Percentiles rank a stretch among this genome's conserved stretches.
phyloP scores from a whole-genome alignment of 2,888 invertebrate genomes.

The Ischnus inquisitorius region DNA sequence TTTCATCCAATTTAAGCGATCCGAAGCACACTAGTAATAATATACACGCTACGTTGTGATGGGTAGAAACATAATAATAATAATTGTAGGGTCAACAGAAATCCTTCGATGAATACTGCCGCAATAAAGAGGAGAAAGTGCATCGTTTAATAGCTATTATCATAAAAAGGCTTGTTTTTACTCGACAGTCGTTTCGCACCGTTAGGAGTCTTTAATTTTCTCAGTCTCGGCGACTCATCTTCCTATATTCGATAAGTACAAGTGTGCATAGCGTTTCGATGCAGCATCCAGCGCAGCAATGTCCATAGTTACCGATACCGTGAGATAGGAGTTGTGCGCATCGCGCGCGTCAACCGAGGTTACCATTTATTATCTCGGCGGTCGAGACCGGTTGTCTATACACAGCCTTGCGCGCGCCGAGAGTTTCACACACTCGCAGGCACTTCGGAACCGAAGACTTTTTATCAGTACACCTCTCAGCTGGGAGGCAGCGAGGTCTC shows the following conservation, averaged over 20 bases:
- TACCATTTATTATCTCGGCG: slow-evolving; percentile 34
- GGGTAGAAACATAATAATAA: too few relatives aligned
- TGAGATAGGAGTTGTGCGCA: slow-evolving; percentile 16
- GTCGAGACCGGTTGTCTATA: slow-evolving; percentile 47
- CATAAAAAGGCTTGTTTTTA: too few relatives aligned
- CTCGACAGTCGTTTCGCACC: too few relatives aligned
- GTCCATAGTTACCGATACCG: neutral
- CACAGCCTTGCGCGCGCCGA: slow-evolving; percentile 20
- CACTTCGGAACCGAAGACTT: neutral
- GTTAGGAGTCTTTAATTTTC: too few relatives aligned
- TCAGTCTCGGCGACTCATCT: too few relatives aligned
- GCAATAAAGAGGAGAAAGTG: too few relatives aligned
- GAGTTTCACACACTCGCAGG: neutral
- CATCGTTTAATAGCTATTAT: too few relatives aligned
- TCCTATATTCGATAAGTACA: neutral
- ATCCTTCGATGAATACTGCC: too few relatives aligned
- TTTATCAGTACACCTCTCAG: slow-evolving; percentile 19
- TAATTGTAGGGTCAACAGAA: too few relatives aligned
- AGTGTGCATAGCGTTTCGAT: neutral
- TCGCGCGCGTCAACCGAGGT: slow-evolving; percentile 14
- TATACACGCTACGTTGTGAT: too few relatives aligned
- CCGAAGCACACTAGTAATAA: too few relatives aligned
- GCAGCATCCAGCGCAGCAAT: neutral
- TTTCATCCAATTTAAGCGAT: too few relatives aligned
- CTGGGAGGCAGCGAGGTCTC: neutral